Evolutionary conservation across 2,888 invertebrate species (phyloP).

Genomic region (Parnassius apollo): DNA sequence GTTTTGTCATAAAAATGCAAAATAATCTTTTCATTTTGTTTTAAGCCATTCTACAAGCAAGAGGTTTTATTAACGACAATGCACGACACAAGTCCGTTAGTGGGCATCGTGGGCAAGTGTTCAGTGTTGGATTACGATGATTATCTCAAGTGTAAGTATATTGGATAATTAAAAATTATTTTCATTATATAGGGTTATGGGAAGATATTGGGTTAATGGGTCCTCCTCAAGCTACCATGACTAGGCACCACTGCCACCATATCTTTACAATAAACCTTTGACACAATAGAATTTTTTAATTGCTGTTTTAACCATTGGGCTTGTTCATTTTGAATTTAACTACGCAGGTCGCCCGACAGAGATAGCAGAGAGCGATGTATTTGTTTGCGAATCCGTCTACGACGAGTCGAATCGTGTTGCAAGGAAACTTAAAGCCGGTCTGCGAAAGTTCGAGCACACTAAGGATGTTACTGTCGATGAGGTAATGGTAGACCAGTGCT

Average conservation of each 20-base stretch:
- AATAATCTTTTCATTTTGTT: slow-evolving; percentile 23
- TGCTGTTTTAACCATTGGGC: too few species aligned
- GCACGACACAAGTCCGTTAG: slow-evolving; percentile 94
- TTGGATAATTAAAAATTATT: not conserved
- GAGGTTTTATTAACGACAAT: slow-evolving; percentile 95
- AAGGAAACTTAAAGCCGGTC: slow-evolving; percentile 85
- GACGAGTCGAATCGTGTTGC: slow-evolving; percentile 92
- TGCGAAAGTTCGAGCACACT: slow-evolving; percentile 91
- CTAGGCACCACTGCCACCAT: too few species aligned
- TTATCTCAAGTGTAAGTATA: slow-evolving; percentile 89
- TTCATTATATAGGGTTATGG: not conserved
- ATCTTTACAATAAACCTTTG: not conserved
- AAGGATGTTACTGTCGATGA: slow-evolving; percentile 96
- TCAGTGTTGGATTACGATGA: slow-evolving; percentile 94
- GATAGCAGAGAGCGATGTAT: slow-evolving; percentile 94
- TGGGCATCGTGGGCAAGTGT: slow-evolving; percentile 95
- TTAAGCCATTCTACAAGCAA: slow-evolving; percentile 92
- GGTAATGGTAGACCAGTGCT: slow-evolving; percentile 39
- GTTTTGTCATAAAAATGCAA: too few species aligned
- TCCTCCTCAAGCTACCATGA: too few species aligned
- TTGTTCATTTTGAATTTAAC: slow-evolving; percentile 5
- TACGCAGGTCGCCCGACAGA: slow-evolving; percentile 93
- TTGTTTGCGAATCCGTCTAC: slow-evolving; percentile 94
- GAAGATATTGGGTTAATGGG: too few species aligned
- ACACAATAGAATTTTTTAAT: not conserved